Evolutionary conservation across 37 sponge, comb jelly and placozoan species (phyloP).

Genomic region (Ianthella basta): DNA sequence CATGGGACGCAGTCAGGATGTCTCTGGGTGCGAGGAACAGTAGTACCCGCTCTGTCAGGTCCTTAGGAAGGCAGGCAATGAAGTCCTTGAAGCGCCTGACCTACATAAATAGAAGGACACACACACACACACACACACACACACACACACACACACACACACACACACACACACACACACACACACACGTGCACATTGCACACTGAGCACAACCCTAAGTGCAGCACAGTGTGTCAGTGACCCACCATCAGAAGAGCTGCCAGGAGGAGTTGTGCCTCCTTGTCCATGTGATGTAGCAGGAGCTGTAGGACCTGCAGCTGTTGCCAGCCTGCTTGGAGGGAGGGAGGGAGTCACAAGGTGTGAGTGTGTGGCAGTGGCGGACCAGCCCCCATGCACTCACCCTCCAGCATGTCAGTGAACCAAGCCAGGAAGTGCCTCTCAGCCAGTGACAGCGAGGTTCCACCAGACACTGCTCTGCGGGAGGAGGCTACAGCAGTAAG

Average conservation of each 20-base stretch:
- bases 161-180: too few species aligned
- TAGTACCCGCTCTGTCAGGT: constrained; percentile 30
- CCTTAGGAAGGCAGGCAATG: constrained; percentile 43
- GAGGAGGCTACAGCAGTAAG: too few species aligned
- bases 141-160: too few species aligned
- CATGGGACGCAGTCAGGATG: constrained; percentile 47
- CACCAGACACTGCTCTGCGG: neutral
- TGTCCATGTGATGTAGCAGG: constrained; percentile 55
- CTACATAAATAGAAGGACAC: constrained; percentile 10
- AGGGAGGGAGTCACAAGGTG: neutral
- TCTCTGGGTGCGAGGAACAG: constrained; percentile 55
- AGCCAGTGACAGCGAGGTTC: neutral
- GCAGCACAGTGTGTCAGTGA: too few species aligned
- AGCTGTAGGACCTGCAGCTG: constrained; percentile 69
- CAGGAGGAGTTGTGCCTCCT: constrained; percentile 49
- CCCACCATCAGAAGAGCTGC: constrained; percentile 61
- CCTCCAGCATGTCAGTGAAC: constrained; percentile 56
- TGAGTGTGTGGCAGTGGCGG: too few species aligned
- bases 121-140: too few species aligned
- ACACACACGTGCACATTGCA: too few species aligned
- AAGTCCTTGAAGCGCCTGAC: constrained; percentile 55
- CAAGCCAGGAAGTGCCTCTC: constrained; percentile 49
- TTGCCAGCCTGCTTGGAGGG: constrained; percentile 59
- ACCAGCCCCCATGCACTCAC: constrained; percentile 35
- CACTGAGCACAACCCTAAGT: too few species aligned